Evolutionary conservation across 35 echinoderm and acorn worm genomes (phyloP), one percentile per base, ranked within the genome.

Genomic region (Anneissia japonica): DNA sequence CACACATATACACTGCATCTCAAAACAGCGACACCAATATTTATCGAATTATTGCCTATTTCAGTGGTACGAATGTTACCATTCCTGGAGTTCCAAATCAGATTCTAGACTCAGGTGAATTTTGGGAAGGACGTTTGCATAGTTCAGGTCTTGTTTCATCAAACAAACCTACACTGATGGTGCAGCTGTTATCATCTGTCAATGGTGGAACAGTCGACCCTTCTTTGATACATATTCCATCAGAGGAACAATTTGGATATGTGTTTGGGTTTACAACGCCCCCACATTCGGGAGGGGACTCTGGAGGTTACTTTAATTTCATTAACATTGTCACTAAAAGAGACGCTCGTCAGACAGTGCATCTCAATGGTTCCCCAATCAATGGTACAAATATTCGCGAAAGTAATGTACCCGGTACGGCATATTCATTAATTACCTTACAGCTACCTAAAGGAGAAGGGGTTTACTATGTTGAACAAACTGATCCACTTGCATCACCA

Each of bases 261-360:
- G 17, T 82, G 16, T 91, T 91, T 37, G 90, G 90, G 17, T 91
- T 91, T 82, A 36, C 79, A 35, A 91, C 90, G n/a, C 90, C 90
- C 38, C 90, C 90, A 0, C 56, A 82, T 72, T 80, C 90, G 5
- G 79, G 77, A 26, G 84, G 33, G 36, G 90, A 91, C 38, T 28
- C 31, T 0, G 30, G 21, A 30, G 84, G 90, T 26, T 91, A 81
- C 39, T 81, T 91, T 13, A 91, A 91, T 23, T 91, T 46, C 36
- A 75, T 91, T 31, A 87, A 75, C 74, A 91, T 91, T n/a, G 46
- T 91, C 45, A 79, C 87, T 16, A 82, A 82, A 79, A 35, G 31
- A 26, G 41, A 81, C 43, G 83, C 84, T 38, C 77, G 45, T 26
- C 36, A 43, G 30, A 87, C 84, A 23, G 78, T 91, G 9, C 35